Percentiles rank a stretch among this genome's conserved stretches.
phyloP scores from a whole-genome alignment of 2,113 vertebrate species.

The Cololabis saira region DNA sequence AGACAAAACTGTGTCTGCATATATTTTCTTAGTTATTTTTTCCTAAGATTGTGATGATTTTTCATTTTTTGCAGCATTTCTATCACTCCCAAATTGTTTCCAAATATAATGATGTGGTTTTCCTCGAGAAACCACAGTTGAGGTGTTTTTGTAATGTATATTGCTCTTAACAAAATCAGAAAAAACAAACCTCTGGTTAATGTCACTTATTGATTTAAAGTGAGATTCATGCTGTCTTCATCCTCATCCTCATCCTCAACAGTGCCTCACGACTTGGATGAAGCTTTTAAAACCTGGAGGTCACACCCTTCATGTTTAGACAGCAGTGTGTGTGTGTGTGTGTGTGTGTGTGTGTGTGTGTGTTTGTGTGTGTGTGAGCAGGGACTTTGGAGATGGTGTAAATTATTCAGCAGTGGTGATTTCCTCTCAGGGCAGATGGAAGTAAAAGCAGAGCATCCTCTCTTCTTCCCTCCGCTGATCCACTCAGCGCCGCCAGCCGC shows the following conservation, averaged over 20 bases:
- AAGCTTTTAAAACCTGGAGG: slow-evolving; percentile 1
- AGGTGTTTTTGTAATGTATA: background rate
- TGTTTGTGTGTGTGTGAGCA: slow-evolving; percentile 34
- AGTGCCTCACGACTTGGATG: background rate
- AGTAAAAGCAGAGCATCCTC: slow-evolving; percentile 55
- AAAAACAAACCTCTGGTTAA: background rate
- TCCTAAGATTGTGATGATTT: too few relatives aligned
- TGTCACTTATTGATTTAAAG: too few relatives aligned
- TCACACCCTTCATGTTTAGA: slow-evolving; percentile 32
- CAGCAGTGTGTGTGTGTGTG: slow-evolving; percentile 3
- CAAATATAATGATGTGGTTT: too few relatives aligned
- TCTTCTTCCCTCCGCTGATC: slow-evolving; percentile 34
- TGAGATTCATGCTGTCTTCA: too few relatives aligned
- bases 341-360: slow-evolving; percentile 21
- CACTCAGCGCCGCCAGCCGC: slow-evolving; percentile 51
- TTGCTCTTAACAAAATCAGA: background rate
- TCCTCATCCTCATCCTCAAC: background rate
- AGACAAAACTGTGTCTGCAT: too few relatives aligned
- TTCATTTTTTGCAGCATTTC: too few relatives aligned
- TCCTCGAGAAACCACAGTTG: background rate
- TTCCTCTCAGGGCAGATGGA: slow-evolving; percentile 43
- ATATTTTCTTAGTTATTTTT: too few relatives aligned
- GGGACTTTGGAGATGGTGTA: slow-evolving; percentile 35
- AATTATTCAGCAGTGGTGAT: slow-evolving; percentile 70
- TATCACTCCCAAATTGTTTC: too few relatives aligned